A percentile compares a stretch with the other conserved stretches of the same genome.
These are phyloP conservation scores for Callipepla squamata DNA, from an alignment of 2,113 vertebrate species.

Conservation along the genomic window DNA sequence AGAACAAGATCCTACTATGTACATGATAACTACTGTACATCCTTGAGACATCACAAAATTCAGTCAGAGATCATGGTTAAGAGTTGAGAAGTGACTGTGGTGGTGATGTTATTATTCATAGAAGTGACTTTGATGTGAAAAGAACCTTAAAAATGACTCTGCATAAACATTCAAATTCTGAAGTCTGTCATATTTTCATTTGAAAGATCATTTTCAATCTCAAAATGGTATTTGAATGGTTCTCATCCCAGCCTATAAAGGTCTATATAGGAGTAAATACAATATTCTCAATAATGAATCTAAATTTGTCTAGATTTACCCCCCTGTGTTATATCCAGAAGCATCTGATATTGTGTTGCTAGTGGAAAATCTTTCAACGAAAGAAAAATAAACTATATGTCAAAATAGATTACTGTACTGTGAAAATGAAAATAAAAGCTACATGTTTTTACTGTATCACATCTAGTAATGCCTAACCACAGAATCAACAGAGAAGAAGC, in stretches of 20 bases:
- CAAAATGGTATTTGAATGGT: conserved; percentile 10
- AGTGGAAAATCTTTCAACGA: conserved; percentile 3
- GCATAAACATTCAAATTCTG: conserved; percentile 48
- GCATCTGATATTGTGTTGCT: conserved; percentile 36
- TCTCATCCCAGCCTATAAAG: conserved; percentile 39
- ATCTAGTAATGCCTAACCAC: neutral
- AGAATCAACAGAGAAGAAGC: conserved; percentile 18
- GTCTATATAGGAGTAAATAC: conserved; percentile 46
- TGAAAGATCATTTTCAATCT: neutral
- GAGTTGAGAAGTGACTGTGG: neutral
- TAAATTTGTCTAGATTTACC: conserved; percentile 17
- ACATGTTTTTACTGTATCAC: conserved; percentile 5
- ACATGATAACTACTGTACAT: neutral
- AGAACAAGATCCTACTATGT: neutral
- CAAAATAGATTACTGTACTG: conserved; percentile 40
- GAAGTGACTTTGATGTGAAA: neutral
- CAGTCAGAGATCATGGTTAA: neutral
- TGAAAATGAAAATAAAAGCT: conserved; percentile 52
- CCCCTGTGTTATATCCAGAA: conserved; percentile 33
- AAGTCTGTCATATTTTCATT: neutral
- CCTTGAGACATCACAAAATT: neutral
- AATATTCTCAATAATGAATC: conserved; percentile 46
- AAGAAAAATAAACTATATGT: conserved; percentile 43
- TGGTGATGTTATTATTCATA: neutral
- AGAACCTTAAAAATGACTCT: neutral